A percentile compares a stretch with the other conserved stretches of the same genome.
Conservation (phyloP, 1,140 invertebrate species). For the Atta colombica region DNA sequence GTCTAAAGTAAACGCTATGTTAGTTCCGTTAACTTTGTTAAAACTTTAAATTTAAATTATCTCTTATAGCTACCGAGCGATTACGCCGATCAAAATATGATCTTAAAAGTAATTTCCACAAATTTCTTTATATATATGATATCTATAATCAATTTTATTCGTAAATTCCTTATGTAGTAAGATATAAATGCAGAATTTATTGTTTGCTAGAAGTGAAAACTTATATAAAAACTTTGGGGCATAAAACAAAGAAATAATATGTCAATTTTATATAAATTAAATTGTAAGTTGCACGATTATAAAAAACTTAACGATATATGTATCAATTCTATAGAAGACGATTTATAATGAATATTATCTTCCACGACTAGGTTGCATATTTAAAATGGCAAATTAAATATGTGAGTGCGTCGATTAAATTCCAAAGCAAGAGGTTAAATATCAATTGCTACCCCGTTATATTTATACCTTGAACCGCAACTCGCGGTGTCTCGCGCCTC, state of each 20-base stretch:
- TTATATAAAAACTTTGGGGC: not conserved
- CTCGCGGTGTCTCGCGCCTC: constrained; percentile 58
- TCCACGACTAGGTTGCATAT: constrained; percentile 1
- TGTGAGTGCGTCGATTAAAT: constrained; percentile 48
- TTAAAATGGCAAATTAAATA: constrained; percentile 50
- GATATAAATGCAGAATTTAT: not conserved
- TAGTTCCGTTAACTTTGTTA: constrained; percentile 19
- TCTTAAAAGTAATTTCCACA: not conserved
- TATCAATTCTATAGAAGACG: not conserved
- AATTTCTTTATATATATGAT: not conserved
- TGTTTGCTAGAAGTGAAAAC: not conserved
- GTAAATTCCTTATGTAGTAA: not conserved
- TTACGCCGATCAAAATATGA: not conserved
- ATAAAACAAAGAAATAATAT: not conserved
- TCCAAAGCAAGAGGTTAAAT: constrained; percentile 54
- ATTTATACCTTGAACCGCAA: constrained; percentile 57
- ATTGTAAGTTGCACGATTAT: not conserved
- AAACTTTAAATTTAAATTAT: not conserved
- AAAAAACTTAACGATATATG: not conserved
- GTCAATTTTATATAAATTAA: constrained; percentile 6
- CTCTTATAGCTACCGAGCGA: not conserved
- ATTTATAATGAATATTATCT: constrained; percentile 43
- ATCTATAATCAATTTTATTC: not conserved
- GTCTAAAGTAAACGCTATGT: constrained; percentile 3
- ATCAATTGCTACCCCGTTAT: constrained; percentile 49